Percentiles rank a stretch among this genome's conserved stretches.
These are phyloP conservation scores for Forbesichthys agassizii DNA, from an alignment of 2,113 vertebrate genomes.

Conservation along the genomic window DNA sequence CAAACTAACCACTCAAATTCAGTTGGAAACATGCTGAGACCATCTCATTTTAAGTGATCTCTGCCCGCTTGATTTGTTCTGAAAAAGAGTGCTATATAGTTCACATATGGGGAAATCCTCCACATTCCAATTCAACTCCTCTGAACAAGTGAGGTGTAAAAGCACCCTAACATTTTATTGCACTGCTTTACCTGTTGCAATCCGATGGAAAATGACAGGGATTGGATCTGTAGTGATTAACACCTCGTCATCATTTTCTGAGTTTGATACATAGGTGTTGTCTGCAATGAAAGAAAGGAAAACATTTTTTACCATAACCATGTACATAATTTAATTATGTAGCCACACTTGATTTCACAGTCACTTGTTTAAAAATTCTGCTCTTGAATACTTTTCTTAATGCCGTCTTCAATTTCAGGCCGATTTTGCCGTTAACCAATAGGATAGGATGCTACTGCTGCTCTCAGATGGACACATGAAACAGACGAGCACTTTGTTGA, in stretches of 20 bases:
- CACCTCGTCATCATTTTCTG: conserved; percentile 89
- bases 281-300: conserved; percentile 64
- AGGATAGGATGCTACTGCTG: too few relatives aligned
- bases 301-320: background rate
- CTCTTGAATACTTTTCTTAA: background rate
- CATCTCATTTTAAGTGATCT: too few relatives aligned
- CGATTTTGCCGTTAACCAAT: too few relatives aligned
- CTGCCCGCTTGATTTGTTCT: too few relatives aligned
- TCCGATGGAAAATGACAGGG: conserved; percentile 88
- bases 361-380: background rate
- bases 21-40: too few relatives aligned
- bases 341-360: background rate
- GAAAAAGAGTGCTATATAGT: too few relatives aligned
- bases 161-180: background rate
- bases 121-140: too few relatives aligned
- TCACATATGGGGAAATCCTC: too few relatives aligned
- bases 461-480: too few relatives aligned
- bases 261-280: conserved; percentile 91
- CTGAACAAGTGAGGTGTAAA: background rate
- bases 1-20: too few relatives aligned
- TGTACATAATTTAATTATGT: background rate
- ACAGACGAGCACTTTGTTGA: too few relatives aligned
- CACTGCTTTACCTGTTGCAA: conserved; percentile 82
- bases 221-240: conserved; percentile 90
- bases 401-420: too few relatives aligned